A percentile compares a stretch with the other conserved stretches of the same genome.
Conservation (phyloP, 2,113 vertebrate species). For the Gymnogyps californianus region DNA sequence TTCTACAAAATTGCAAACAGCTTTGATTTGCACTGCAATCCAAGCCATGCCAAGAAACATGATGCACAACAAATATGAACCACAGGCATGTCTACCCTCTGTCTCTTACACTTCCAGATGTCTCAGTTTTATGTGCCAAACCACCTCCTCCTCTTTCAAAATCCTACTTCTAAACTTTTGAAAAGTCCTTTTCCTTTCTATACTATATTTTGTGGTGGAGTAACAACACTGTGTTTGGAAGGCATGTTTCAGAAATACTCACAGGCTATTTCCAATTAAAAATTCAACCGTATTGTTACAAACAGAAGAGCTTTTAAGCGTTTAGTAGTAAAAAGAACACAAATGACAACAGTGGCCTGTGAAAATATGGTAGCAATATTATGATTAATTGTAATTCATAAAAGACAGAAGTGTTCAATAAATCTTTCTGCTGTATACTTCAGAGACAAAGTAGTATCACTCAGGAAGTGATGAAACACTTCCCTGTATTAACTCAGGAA, state of each 20-base stretch:
- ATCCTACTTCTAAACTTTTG: background rate
- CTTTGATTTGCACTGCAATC: background rate
- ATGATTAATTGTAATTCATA: background rate
- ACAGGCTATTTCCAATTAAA: background rate
- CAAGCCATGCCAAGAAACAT: background rate
- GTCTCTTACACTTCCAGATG: background rate
- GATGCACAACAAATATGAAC: background rate
- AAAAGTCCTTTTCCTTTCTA: background rate
- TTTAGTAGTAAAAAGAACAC: background rate
- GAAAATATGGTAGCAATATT: background rate
- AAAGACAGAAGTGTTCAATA: background rate
- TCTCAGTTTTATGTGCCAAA: background rate
- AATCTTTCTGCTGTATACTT: background rate
- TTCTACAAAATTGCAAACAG: background rate
- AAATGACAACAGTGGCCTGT: background rate
- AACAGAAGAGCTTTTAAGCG: background rate
- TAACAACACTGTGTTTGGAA: background rate
- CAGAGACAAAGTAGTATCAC: background rate
- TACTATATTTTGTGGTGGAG: background rate
- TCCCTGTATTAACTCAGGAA: background rate
- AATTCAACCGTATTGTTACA: background rate
- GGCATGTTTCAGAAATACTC: background rate
- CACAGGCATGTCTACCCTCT: background rate
- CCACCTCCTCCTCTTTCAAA: background rate
- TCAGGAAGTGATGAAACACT: background rate